Evolutionary conservation across 2,113 vertebrate genomes (phyloP), one percentile per base, ranked within the genome.

Genomic region (Hyperoodon ampullatus): DNA sequence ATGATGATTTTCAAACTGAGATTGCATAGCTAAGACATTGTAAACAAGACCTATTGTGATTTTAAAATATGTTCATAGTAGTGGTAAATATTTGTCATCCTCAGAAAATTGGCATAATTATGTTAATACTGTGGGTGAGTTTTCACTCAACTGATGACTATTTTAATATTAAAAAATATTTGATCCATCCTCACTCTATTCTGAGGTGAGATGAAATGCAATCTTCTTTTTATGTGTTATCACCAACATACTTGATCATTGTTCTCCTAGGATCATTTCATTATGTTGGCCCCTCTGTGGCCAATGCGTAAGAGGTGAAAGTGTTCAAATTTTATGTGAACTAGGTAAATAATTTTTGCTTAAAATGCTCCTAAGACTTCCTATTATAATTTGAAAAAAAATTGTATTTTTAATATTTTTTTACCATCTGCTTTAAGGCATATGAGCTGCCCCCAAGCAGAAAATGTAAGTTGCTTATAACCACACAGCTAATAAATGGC

Each of bases 1-100:
- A 8, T 80, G 77, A 65, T 95, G 70, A 78, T 81, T 94, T 98
- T 94, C 61, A 94, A 88, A 19, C 39, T 96, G 23, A 33, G n/a
- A 72, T 58, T 88, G 23, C 71, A 89, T 92, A 97, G 92, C 53
- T 71, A 96, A 86, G 3, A 88, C 50, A 95, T 3, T 13, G 88
- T 39, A 97, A 98, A 95, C 4, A 94, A 95, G 13, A 93, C n/a
- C 6, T 94, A 47, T 30, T 6, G 7, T 85, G 11, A n/a, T 65
- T 71, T 75, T 71, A 11, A 10, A 24, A 47, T 47, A 80, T 60
- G 5, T 85, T 15, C 81, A 66, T 42, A 83, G 18, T 42, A 28
- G 4, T 93, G 26, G 94, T 96, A 92, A 95, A 97, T 88, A 13
- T 4, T 33, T 72, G 9, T 35, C n/a, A 95, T 72, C 74, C 60